Percentiles rank a stretch among this genome's conserved stretches.
phyloP scores from a whole-genome alignment of 2,888 invertebrate species.

The Apodemia zela region DNA sequence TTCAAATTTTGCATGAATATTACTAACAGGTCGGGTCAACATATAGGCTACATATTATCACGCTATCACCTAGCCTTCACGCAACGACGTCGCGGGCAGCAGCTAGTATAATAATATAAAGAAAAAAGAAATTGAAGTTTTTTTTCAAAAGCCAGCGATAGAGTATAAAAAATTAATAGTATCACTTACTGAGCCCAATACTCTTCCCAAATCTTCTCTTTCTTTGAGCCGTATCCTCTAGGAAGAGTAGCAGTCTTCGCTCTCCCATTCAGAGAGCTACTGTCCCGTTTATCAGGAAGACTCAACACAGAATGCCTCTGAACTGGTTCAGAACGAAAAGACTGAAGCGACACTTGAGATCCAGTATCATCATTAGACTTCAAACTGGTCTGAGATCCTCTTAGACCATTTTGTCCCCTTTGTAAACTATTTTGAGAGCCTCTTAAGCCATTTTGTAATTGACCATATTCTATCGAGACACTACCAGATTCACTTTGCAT shows the following conservation, averaged over 20 bases:
- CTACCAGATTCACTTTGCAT: conserved; percentile 43
- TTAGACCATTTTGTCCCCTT: not conserved
- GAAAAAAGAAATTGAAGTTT: too few relatives aligned
- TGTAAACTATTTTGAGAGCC: not conserved
- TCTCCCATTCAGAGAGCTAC: conserved; percentile 52
- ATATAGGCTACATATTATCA: too few relatives aligned
- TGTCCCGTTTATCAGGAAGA: conserved; percentile 56
- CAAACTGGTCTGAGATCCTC: conserved; percentile 56
- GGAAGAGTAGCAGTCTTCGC: conserved; percentile 62
- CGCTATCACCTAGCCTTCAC: too few relatives aligned
- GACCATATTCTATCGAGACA: conserved; percentile 46
- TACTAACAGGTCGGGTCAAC: too few relatives aligned
- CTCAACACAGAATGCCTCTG: conserved; percentile 57
- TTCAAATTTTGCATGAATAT: too few relatives aligned
- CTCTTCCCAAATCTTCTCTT: conserved; percentile 70
- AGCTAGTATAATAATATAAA: too few relatives aligned
- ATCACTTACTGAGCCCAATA: conserved; percentile 72
- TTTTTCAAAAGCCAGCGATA: too few relatives aligned
- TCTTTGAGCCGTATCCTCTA: conserved; percentile 63
- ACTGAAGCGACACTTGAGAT: conserved; percentile 58
- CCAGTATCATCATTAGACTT: conserved; percentile 62
- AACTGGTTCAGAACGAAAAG: conserved; percentile 62
- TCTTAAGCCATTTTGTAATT: conserved; percentile 42
- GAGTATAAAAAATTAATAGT: too few relatives aligned
- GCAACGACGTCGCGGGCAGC: too few relatives aligned